A percentile compares a stretch with the other conserved stretches of the same genome.
These are phyloP conservation scores for Pseudochirops cupreus DNA, from an alignment of 2,797 vertebrate species.

Conservation along the genomic window DNA sequence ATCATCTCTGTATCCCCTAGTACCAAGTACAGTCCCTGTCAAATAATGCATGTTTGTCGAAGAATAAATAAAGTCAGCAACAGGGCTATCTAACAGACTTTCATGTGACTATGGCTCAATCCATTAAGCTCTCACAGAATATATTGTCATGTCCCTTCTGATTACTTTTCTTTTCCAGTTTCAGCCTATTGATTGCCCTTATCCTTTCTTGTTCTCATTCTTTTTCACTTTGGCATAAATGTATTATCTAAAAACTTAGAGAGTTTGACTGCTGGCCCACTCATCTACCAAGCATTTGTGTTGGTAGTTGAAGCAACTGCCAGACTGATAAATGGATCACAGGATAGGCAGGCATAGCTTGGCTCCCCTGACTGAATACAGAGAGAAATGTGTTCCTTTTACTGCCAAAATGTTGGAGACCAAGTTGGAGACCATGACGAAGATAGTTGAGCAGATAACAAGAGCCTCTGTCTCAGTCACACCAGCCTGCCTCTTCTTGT, in stretches of 20 bases:
- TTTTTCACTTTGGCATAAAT: constrained; percentile 16
- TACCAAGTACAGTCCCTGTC: not conserved
- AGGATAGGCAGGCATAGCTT: constrained; percentile 44
- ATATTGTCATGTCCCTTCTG: not conserved
- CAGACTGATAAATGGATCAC: constrained; percentile 41
- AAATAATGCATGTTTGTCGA: not conserved
- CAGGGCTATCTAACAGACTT: not conserved
- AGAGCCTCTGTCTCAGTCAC: constrained; percentile 20
- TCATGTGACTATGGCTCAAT: not conserved
- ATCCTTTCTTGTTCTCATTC: not conserved
- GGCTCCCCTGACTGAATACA: constrained; percentile 45
- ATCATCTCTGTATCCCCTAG: not conserved
- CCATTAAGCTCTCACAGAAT: not conserved
- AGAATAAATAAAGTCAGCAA: not conserved
- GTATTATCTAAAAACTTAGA: not conserved
- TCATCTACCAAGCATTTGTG: constrained; percentile 27
- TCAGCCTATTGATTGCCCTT: not conserved
- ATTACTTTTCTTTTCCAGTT: not conserved
- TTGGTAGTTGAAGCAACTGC: constrained; percentile 58
- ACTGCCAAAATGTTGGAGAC: not conserved
- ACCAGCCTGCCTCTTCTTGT: constrained; percentile 16
- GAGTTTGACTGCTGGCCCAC: constrained; percentile 11
- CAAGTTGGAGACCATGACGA: not conserved
- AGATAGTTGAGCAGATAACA: constrained; percentile 7
- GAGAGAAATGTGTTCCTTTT: constrained; percentile 24